Base-by-base conservation (phyloP, 2,113 vertebrate genomes). In the Spheniscus mendiculus region DNA sequence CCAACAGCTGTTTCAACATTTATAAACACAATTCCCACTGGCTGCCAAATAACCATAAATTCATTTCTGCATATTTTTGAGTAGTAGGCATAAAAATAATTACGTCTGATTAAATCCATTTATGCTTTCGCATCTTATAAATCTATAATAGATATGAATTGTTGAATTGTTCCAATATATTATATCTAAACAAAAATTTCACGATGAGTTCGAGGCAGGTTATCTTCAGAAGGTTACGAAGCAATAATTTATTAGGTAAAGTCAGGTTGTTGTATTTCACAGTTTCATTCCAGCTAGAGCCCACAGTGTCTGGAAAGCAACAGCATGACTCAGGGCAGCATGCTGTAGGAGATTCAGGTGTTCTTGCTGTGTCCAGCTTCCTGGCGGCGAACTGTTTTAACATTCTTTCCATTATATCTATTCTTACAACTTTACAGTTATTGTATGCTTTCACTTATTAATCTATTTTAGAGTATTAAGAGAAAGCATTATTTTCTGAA, bases 31-130 rank as follows among this genome's bases (percentile, higher is more conserved):
- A 93, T 98, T 97, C 93, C 81, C 84, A 89, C 95, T 94, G 97
- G 95, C 98, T 97, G 97, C 97, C 97, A 98, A 98, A 98, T 98
- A 97, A 95, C 90, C 93, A 95, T 98, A 97, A 98, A 98, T 98
- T 98, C 93, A 97, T 98, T 98, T 97, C 94, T 59, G 74, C 86
- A 61, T 96, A 97, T 98, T 98, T 98, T 97, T 96, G 78, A 97
- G 73, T 79, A 90, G 94, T 92, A 96, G 77, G 94, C 96, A 98
- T 96, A 98, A 98, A 98, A 98, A 98, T 98, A 98, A 98, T 98
- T 97, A 92, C 23, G 5, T 97, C 94, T 97, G 96, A 98, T 98
- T 98, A 98, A 98, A 98, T 97, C 88, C 83, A 96, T 97, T 98
- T 97, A 96, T 80, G 92, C 70, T 96, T 98, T 97, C 93, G 83